Evolutionary conservation across 2,888 invertebrate species (phyloP), one percentile per base, ranked within the genome.

Genomic region (Agonopterix arenella): DNA sequence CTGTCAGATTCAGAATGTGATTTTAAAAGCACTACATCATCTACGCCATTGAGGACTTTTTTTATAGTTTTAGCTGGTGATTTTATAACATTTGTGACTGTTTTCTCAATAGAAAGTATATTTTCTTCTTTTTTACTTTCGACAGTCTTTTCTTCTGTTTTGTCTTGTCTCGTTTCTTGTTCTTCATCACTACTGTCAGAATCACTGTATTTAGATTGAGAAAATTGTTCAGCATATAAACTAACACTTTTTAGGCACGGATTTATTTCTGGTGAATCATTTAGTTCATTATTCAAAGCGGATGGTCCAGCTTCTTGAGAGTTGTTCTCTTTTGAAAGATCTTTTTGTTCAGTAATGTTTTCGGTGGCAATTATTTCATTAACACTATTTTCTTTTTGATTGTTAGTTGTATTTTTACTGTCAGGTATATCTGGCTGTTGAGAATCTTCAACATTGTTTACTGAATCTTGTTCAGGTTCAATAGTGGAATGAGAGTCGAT

Each of bases 241-340:
- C 76, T 85, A 8, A 84, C 75, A 58, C 76, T 84, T 62, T 80
- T 68, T 13, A 82, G 67, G 54, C 84, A 84, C 2, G 80, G 80
- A 45, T 84, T 85, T 11, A 49, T 36, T 9, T 49, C 49, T 4
- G 47, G 38, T 18, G 45, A 9, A 44, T 48, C 10, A 9, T 28
- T 28, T 28, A 28, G 28, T 7, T 28, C 28, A 28, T 18, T 18
- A 18, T 28, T 28, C 28, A 28, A 28, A 28, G 28, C 7, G 5
- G 28, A 28, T 28, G 28, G 28, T 7, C 28, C 28, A 28, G 28
- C 28, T 28, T 28, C 28, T 28, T 28, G 28, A 2, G 28, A 28
- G 7, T 5, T 28, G 28, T 28, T 28, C 28, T 7, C 28, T 28
- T 28, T 28, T 28, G 28, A 28, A 28, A 5, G 1, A 28, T 28